Base-by-base conservation (phyloP, 2,888 invertebrate species). In the Dyspetes luteomarginatus region DNA sequence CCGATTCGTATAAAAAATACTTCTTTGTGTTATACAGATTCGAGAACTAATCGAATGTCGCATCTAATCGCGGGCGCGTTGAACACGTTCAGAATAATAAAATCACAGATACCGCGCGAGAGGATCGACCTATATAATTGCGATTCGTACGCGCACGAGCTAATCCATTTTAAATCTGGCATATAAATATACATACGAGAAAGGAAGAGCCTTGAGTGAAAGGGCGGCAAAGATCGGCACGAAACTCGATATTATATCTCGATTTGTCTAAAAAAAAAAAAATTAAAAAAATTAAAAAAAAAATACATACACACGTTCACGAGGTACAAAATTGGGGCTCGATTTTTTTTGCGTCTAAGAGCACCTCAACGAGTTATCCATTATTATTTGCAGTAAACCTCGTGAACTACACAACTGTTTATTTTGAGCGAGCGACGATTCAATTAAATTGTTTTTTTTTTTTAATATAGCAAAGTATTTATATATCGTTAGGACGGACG, bases 1-100 rank as follows among this genome's bases (percentile, higher is more conserved):
- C 80, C 82, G 79, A 82, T 84, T 83, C 19, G 81, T 86, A 86
- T 85, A 86, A 86, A 86, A 86, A 86, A 86, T 86, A 86, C 80
- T 65, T 80, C 30, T 36, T 60, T 50, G 45, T 17, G 17, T 58
- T 19, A 30, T 28, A 22, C n/a, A 43, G 58, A 60, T 26, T 62
- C 81, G 71, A 75, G 75, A 69, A 56, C 62, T 45, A 62, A 30
- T 77, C 41, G 60, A 78, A 69, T 78, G 45, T 52, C 56, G n/a
- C n/a, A n/a, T 67, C 41, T 43, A 19, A n/a, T 58, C 26, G 50
- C 41, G 56, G 24, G 55, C 62, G 45, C 50, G 69, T 60, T 69
- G 62, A 55, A 62, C 48, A 48, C 48, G 48, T 17, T 48, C 4
- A 17, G 48, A 15, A 48, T 48, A 12, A 64, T 55, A 62, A 56